Evolutionary conservation across 1,140 invertebrate species (phyloP), one percentile per base, ranked within the genome.

Genomic region (Drosophila mauritiana): DNA sequence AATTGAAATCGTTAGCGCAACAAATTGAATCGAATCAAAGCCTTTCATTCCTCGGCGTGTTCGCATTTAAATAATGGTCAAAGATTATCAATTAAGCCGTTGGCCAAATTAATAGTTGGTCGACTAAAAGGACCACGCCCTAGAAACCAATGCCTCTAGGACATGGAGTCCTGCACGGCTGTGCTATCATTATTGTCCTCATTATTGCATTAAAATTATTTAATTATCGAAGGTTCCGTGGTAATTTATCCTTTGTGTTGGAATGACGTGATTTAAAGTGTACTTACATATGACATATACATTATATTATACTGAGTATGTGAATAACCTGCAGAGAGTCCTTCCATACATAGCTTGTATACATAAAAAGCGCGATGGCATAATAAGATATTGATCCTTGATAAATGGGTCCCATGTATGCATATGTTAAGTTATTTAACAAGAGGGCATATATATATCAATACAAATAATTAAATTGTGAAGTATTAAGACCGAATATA

Each of bases 71-170:
- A 86, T 88, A 88, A 86, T 86, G 88, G 82, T 78, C 82, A 88
- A 86, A 88, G 83, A 86, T 86, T 86, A 88, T 88, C 83, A 86
- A 86, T 86, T 86, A 86, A 86, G 79, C 79, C 76, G 49, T 72
- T 78, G 82, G 73, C 70, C 82, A 88, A 86, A 86, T 88, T 86
- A 85, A 86, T 88, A 86, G 82, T 82, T 76, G 55, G 46, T n/a
- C 49, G 31, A 36, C 51, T 34, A 27, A 48, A 40, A 62, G 68
- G n/a, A 39, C 17, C 51, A 55, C 74, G 73, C 63, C 74, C 54
- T 15, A 7, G 6, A 25, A 20, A 5, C 13, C 36, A n/a, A 25
- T 42, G 31, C 48, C 2, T n/a, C 40, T 0, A 6, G 36, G 40
- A 42, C 42, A 62, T 11, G n/a, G 31, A 42, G 25, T 27, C 11